Evolutionary conservation across 2,113 vertebrate genomes (phyloP).

Genomic region (Psephotus haematonotus): DNA sequence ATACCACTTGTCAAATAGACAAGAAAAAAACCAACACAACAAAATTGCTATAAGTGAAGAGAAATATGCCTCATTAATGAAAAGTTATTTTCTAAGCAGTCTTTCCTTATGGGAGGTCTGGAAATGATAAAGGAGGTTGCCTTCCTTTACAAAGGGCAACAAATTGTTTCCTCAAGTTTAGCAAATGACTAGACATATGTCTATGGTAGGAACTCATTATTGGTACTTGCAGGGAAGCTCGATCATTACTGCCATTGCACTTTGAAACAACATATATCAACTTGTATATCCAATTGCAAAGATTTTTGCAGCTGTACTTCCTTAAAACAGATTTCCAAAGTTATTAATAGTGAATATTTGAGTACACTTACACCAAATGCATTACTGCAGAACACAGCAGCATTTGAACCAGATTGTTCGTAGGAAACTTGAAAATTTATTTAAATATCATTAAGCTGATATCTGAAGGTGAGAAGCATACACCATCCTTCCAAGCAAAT

Average conservation of each 20-base stretch:
- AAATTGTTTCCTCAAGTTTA: slow-evolving; percentile 33
- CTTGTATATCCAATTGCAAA: not conserved
- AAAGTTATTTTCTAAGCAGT: slow-evolving; percentile 8
- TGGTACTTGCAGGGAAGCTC: not conserved
- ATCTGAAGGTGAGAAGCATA: not conserved
- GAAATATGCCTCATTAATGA: not conserved
- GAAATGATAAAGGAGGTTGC: not conserved
- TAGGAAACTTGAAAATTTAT: not conserved
- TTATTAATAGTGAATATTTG: not conserved
- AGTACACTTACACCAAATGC: not conserved
- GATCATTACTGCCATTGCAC: not conserved
- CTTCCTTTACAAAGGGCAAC: not conserved
- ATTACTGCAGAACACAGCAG: fast-evolving
- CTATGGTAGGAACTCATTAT: not conserved
- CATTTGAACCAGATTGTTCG: not conserved
- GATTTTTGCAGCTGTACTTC: not conserved
- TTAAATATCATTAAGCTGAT: not conserved
- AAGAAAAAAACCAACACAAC: not conserved
- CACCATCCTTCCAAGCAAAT: not conserved
- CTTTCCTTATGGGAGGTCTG: not conserved
- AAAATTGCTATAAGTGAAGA: not conserved
- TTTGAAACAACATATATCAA: not conserved
- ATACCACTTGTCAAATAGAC: not conserved
- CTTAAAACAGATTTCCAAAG: not conserved
- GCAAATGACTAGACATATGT: not conserved